These are phyloP conservation scores for Orthonychiurus folsomi DNA, from an alignment of 2,888 invertebrate genomes.

Conservation along the genomic window DNA sequence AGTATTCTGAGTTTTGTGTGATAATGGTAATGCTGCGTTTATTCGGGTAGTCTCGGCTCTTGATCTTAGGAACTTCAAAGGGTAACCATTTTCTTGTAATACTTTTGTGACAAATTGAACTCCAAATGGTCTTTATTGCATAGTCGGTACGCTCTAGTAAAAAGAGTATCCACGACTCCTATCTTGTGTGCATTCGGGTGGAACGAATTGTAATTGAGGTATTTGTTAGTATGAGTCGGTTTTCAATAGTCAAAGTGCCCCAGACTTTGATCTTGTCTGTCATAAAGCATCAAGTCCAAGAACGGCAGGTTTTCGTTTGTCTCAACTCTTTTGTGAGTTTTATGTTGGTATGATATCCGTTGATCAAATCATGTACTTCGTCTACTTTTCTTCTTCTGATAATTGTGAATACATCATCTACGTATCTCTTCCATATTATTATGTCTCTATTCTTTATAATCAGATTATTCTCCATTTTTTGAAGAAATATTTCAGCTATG, in stretches of 20 bases:
- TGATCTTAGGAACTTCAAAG: background rate
- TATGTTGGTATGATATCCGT: conserved; percentile 23
- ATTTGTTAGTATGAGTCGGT: conserved; percentile 25
- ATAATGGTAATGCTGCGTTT: background rate
- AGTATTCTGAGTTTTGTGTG: background rate
- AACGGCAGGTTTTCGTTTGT: conserved; percentile 23
- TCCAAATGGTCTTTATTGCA: conserved; percentile 1
- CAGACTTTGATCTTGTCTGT: conserved; percentile 17
- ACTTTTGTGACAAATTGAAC: background rate
- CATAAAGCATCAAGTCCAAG: conserved; percentile 26
- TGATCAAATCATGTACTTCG: conserved; percentile 25
- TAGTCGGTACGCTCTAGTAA: background rate
- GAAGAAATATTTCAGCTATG: conserved; percentile 42
- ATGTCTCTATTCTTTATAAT: conserved; percentile 13
- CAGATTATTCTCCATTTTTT: conserved; percentile 42
- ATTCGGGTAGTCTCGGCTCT: background rate
- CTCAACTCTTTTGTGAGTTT: conserved; percentile 35
- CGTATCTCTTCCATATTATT: conserved; percentile 15
- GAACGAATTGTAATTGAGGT: conserved; percentile 18
- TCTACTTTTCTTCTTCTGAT: conserved; percentile 13
- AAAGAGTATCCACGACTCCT: background rate
- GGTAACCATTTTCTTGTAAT: background rate
- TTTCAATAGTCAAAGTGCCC: conserved; percentile 29
- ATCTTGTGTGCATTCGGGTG: conserved; percentile 21
- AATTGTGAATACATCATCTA: conserved; percentile 17